A percentile compares a stretch with the other conserved stretches of the same genome.
These are phyloP conservation scores for Tetrao urogallus DNA, from an alignment of 2,113 vertebrate species.

Conservation along the genomic window DNA sequence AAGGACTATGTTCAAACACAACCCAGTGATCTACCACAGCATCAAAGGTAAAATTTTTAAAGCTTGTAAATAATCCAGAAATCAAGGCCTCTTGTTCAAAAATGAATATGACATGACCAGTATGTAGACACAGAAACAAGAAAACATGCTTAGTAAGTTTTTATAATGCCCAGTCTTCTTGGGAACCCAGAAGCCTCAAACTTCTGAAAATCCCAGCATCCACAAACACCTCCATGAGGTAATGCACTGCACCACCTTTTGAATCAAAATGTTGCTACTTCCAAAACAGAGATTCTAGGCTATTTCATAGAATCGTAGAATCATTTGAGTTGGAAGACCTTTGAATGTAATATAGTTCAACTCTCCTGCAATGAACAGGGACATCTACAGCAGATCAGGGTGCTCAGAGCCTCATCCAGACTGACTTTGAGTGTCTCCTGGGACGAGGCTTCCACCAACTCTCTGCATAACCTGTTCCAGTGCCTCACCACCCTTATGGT, in stretches of 20 bases:
- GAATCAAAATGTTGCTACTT: neutral
- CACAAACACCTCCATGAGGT: neutral
- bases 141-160: rapidly evolving
- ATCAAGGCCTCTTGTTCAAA: neutral
- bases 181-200: neutral
- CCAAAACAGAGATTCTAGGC: neutral
- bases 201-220: neutral
- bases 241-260: neutral
- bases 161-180: neutral
- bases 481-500: too few relatives aligned
- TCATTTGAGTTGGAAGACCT: too few relatives aligned
- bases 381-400: too few relatives aligned
- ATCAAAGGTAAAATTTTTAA: neutral
- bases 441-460: too few relatives aligned
- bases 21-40: neutral
- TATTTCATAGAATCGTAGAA: neutral
- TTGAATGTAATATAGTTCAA: too few relatives aligned
- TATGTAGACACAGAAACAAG: neutral
- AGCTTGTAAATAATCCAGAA: neutral
- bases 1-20: neutral
- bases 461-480: too few relatives aligned
- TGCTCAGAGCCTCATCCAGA: too few relatives aligned
- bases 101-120: neutral
- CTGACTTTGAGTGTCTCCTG: too few relatives aligned
- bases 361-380: too few relatives aligned